Evolutionary conservation across 2,113 vertebrate species (phyloP).

Genomic region (Hucho hucho): DNA sequence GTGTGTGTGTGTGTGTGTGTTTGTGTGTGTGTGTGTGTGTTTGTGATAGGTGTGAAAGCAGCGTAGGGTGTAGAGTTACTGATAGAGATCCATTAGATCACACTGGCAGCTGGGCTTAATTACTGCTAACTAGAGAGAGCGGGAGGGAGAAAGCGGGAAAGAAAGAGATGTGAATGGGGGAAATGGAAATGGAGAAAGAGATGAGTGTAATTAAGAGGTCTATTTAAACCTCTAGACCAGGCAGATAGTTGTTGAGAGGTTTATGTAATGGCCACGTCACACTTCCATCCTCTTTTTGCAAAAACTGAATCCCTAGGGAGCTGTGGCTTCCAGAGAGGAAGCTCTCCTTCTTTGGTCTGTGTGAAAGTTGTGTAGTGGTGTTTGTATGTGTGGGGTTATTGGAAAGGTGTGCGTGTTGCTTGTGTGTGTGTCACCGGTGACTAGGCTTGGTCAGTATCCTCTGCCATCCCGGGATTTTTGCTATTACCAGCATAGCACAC

Average conservation of each 20-base stretch:
- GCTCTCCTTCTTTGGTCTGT: background rate
- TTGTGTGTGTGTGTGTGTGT: background rate
- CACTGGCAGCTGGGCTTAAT: conserved; percentile 65
- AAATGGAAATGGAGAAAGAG: conserved; percentile 24
- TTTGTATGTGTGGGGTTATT: conserved; percentile 5
- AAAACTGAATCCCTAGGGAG: too few relatives aligned
- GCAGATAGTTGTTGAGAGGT: too few relatives aligned
- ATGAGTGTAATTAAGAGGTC: conserved; percentile 68
- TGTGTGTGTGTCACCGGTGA: background rate
- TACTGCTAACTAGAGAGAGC: conserved; percentile 60
- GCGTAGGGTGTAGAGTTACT: conserved; percentile 46
- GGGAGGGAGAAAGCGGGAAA: conserved; percentile 28
- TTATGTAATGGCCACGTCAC: too few relatives aligned
- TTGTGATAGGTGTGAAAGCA: conserved; percentile 34
- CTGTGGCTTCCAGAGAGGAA: too few relatives aligned
- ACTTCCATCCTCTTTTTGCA: too few relatives aligned
- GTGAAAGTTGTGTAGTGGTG: background rate
- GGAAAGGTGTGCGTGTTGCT: background rate
- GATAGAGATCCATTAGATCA: conserved; percentile 59
- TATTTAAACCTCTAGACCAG: conserved; percentile 46
- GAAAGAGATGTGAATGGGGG: background rate
- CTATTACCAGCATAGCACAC: too few relatives aligned
- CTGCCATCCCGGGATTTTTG: too few relatives aligned
- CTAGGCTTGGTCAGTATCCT: too few relatives aligned
- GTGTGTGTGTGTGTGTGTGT: background rate